Evolutionary conservation across 2,888 invertebrate genomes (phyloP).

Genomic region (Eupelmus urozonus): DNA sequence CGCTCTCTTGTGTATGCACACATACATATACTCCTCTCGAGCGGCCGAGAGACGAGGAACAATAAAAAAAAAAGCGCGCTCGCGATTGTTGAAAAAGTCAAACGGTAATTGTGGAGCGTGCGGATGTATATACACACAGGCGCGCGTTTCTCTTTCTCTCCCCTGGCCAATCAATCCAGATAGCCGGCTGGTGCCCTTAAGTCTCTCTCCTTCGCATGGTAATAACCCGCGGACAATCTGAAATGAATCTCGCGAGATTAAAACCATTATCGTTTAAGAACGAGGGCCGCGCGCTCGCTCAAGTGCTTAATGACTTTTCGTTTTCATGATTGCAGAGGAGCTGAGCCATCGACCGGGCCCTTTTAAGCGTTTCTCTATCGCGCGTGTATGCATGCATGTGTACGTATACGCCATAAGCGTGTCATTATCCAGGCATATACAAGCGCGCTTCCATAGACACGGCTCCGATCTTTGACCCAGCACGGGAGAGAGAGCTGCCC

Average conservation of each 20-base stretch:
- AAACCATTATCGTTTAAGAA: constrained; percentile 54
- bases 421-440: constrained; percentile 68
- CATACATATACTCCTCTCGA: background rate
- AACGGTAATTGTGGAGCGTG: constrained; percentile 36
- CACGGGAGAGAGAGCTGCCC: too few relatives aligned
- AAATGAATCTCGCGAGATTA: constrained; percentile 41
- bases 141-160: background rate
- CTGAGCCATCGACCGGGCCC: background rate
- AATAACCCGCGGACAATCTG: background rate
- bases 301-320: constrained; percentile 49
- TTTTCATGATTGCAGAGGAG: constrained; percentile 41
- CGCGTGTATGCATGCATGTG: constrained; percentile 52
- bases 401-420: constrained; percentile 66
- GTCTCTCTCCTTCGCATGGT: background rate
- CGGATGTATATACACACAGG: too few relatives aligned
- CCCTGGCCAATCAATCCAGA: constrained; percentile 35
- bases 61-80: background rate
- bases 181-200: background rate
- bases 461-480: constrained; percentile 58
- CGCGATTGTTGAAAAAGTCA: constrained; percentile 34
- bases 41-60: background rate
- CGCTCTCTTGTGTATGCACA: background rate
- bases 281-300: background rate
- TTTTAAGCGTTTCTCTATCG: constrained; percentile 2
- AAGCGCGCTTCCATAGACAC: background rate